phyloP scores from a whole-genome alignment of 2,113 vertebrate genomes.

The Tringa solitaria region DNA sequence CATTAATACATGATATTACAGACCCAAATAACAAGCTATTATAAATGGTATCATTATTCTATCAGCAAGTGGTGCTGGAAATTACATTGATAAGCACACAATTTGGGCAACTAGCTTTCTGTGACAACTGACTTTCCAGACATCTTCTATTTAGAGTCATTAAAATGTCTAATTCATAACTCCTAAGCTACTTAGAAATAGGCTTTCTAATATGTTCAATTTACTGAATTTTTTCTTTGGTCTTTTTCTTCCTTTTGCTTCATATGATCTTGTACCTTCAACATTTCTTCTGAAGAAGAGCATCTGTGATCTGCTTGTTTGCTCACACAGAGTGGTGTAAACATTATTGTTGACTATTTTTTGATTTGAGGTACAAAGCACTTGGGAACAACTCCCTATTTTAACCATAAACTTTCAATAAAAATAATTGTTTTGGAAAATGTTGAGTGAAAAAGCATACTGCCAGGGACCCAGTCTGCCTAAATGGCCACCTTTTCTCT shows the following conservation, averaged over 20 bases:
- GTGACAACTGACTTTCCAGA: not conserved
- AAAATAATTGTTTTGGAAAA: not conserved
- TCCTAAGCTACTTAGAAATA: not conserved
- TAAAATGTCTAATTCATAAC: not conserved
- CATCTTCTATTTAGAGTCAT: not conserved
- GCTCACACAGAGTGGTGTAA: not conserved
- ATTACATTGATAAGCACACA: not conserved
- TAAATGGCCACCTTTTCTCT: not conserved
- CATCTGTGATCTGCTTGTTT: not conserved
- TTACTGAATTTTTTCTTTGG: not conserved
- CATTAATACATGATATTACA: not conserved
- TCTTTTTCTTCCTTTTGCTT: not conserved
- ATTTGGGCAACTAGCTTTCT: not conserved
- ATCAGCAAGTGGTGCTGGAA: not conserved
- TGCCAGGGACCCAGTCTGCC: not conserved
- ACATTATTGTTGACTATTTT: not conserved
- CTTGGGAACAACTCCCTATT: not conserved
- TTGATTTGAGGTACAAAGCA: fast-evolving
- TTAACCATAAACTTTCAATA: not conserved
- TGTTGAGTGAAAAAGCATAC: not conserved
- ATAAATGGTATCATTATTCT: not conserved
- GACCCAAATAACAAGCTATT: not conserved
- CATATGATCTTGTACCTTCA: not conserved
- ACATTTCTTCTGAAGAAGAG: not conserved
- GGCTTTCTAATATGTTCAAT: not conserved